Conservation (phyloP, 2,888 invertebrate genomes). For the Byasa hedistus region DNA sequence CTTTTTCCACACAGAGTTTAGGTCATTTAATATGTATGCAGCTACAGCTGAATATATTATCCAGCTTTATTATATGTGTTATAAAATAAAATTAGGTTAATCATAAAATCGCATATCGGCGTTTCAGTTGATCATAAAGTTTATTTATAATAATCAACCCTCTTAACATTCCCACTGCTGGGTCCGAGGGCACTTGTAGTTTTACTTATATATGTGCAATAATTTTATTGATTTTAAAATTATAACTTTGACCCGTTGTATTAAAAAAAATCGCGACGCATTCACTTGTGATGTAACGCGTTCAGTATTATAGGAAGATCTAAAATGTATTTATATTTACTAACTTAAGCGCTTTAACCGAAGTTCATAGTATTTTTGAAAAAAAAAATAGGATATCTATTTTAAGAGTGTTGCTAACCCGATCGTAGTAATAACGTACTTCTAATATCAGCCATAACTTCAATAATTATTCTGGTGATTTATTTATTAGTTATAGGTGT, state of each 20-base stretch:
- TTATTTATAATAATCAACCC: too few species aligned
- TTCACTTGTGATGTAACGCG: conserved; percentile 40
- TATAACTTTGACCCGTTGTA: neutral
- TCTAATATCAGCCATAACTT: conserved; percentile 12
- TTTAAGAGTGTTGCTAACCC: conserved; percentile 42
- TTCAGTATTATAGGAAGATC: conserved; percentile 58
- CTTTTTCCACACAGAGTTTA: too few species aligned
- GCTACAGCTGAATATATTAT: conserved; percentile 1
- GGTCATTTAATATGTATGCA: too few species aligned
- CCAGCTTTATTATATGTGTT: conserved; percentile 7
- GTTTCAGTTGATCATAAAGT: conserved; percentile 7
- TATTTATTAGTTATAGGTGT: conserved; percentile 7
- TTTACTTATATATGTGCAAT: conserved; percentile 26
- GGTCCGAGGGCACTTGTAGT: too few species aligned
- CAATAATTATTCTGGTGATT: conserved; percentile 28
- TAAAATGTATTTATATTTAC: conserved; percentile 39
- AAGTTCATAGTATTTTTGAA: conserved; percentile 67
- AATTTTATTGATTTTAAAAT: conserved; percentile 3
- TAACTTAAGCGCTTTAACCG: conserved; percentile 54
- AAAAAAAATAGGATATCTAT: conserved; percentile 39
- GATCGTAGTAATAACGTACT: conserved; percentile 21
- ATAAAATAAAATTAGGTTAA: conserved; percentile 15
- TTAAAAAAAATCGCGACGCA: neutral
- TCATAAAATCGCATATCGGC: conserved; percentile 31
- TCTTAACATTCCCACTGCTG: too few species aligned